Conservation (phyloP, 2,888 invertebrate genomes). For the Alloscopus bannaensis region DNA sequence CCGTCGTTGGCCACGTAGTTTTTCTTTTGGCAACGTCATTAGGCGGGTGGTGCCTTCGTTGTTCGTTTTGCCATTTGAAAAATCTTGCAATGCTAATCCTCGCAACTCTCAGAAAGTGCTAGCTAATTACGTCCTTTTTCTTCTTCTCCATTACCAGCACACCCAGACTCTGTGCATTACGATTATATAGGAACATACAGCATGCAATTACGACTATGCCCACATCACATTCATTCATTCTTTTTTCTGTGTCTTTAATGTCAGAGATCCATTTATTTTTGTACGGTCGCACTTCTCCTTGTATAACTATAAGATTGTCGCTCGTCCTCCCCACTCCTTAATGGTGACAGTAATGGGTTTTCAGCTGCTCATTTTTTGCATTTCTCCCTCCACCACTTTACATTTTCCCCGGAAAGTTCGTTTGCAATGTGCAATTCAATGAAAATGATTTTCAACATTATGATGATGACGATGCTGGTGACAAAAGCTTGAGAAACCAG, state of each 20-base stretch:
- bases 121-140: constrained; percentile 54
- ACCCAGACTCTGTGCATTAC: background rate
- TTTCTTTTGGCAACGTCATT: constrained; percentile 50
- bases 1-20: too few relatives aligned
- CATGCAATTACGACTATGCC: too few relatives aligned
- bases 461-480: constrained; percentile 43
- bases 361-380: constrained; percentile 67
- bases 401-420: constrained; percentile 39
- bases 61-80: constrained; percentile 5
- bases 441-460: constrained; percentile 45
- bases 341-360: constrained; percentile 67
- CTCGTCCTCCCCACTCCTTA: constrained; percentile 62
- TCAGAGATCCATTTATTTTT: constrained; percentile 28
- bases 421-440: constrained; percentile 57
- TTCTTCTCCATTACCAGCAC: constrained; percentile 4
- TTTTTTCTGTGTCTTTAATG: background rate
- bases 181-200: too few relatives aligned
- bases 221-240: constrained; percentile 28
- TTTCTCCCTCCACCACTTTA: constrained; percentile 19
- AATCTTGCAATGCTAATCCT: constrained; percentile 18
- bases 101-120: constrained; percentile 37
- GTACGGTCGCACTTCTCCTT: background rate
- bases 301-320: constrained; percentile 55
- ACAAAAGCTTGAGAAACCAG: constrained; percentile 36
- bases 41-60: constrained; percentile 23